These are phyloP conservation scores for Apostichopus californicus DNA, from an alignment of 35 echinoderm and acorn worm species.

Conservation along the genomic window DNA sequence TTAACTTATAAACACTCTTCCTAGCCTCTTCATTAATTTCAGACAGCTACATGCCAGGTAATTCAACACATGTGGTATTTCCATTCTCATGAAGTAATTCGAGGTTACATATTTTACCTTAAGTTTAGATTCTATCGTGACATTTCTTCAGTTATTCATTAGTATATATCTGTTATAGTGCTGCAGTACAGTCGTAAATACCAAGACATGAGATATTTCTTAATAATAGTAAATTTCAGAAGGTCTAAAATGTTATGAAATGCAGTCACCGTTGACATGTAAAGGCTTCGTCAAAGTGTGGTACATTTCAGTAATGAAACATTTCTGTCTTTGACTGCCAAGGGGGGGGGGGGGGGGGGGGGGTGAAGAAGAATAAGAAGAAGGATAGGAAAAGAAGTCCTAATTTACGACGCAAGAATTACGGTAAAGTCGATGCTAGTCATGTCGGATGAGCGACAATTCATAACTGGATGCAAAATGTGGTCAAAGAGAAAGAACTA, in stretches of 20 bases:
- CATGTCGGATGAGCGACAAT: too few species aligned
- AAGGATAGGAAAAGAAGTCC: not conserved
- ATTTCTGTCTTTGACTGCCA: not conserved
- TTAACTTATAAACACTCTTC: too few species aligned
- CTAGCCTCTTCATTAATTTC: too few species aligned
- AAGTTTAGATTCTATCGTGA: not conserved
- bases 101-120: not conserved
- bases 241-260: slow-evolving; percentile 14
- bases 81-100: not conserved
- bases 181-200: not conserved
- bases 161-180: not conserved
- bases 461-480: too few species aligned
- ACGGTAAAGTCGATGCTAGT: too few species aligned
- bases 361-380: not conserved
- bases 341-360: not conserved
- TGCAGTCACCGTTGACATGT: not conserved
- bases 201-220: not conserved
- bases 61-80: not conserved
- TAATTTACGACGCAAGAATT: not conserved
- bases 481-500: too few species aligned
- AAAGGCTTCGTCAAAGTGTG: not conserved
- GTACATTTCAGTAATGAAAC: not conserved
- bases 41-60: too few species aligned
- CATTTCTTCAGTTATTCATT: not conserved
- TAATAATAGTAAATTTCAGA: not conserved